A percentile compares a stretch with the other conserved stretches of the same genome.
phyloP scores from a whole-genome alignment of 1,140 invertebrate species.

The Drosophila neocordata region DNA sequence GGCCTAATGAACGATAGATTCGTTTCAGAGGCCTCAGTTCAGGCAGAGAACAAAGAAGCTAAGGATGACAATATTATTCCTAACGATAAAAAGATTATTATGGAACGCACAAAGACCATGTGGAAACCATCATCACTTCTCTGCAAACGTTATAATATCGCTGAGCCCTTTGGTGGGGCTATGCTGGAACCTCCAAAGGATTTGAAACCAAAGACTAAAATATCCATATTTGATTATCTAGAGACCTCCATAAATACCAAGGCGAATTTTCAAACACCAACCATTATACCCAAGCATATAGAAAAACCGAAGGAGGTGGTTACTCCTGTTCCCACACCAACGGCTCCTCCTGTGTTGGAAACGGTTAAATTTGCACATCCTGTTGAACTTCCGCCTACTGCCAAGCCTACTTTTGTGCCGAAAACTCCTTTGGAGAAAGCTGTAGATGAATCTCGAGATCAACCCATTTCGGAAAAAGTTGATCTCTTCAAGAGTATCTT shows the following conservation, averaged over 20 bases:
- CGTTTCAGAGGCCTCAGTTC: constrained; percentile 59
- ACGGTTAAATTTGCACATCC: background rate
- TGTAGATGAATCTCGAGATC: constrained; percentile 77
- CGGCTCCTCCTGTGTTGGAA: background rate
- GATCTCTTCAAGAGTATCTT: constrained; percentile 87
- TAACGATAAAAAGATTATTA: constrained; percentile 48
- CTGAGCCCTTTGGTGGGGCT: constrained; percentile 88
- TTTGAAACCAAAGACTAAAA: constrained; percentile 85
- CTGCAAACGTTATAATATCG: constrained; percentile 97
- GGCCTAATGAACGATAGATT: constrained; percentile 87
- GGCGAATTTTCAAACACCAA: constrained; percentile 83
- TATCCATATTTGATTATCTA: constrained; percentile 90
- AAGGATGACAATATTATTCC: constrained; percentile 13
- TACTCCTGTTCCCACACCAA: background rate
- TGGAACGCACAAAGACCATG: constrained; percentile 84
- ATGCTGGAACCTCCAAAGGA: constrained; percentile 83
- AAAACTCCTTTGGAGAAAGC: constrained; percentile 67
- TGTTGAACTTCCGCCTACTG: constrained; percentile 1
- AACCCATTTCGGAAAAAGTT: constrained; percentile 84
- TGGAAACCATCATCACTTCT: constrained; percentile 95
- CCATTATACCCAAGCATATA: constrained; percentile 71
- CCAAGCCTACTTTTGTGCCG: constrained; percentile 53
- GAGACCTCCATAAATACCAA: constrained; percentile 85
- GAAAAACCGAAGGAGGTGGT: constrained; percentile 36
- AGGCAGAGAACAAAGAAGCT: constrained; percentile 30